These are phyloP conservation scores for Tychaedon coryphoeus DNA, from an alignment of 2,113 vertebrate genomes.

Conservation along the genomic window DNA sequence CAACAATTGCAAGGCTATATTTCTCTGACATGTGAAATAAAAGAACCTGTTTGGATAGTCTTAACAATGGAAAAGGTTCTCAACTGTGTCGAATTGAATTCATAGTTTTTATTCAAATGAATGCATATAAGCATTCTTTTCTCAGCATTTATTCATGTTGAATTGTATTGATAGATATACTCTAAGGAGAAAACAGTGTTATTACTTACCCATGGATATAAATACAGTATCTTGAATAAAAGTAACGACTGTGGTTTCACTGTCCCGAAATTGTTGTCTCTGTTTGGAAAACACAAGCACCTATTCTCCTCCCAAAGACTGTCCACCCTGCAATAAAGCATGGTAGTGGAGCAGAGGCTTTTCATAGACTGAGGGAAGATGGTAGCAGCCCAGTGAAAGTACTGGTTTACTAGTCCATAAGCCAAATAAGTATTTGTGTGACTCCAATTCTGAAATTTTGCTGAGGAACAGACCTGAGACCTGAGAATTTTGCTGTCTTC, in stretches of 20 bases:
- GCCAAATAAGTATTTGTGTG: not conserved
- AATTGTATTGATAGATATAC: not conserved
- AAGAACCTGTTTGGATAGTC: not conserved
- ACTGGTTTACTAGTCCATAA: not conserved
- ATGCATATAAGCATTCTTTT: not conserved
- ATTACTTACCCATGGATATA: not conserved
- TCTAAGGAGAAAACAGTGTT: not conserved
- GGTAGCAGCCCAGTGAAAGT: not conserved
- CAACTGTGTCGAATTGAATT: not conserved
- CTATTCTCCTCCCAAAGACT: not conserved
- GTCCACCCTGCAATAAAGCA: fast-evolving
- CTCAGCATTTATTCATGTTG: not conserved
- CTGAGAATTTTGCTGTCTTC: not conserved
- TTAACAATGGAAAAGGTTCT: not conserved
- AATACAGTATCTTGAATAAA: not conserved
- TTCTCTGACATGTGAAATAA: not conserved
- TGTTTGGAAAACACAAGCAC: not conserved
- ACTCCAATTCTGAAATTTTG: not conserved
- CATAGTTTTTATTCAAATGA: not conserved
- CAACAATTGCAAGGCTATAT: not conserved
- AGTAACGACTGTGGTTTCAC: not conserved
- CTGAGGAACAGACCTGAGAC: too few species aligned
- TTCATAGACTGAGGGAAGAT: not conserved
- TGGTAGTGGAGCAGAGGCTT: not conserved
- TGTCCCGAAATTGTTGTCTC: not conserved